phyloP scores from a whole-genome alignment of 2,797 vertebrate genomes.

The Hoplostethus mediterraneus region DNA sequence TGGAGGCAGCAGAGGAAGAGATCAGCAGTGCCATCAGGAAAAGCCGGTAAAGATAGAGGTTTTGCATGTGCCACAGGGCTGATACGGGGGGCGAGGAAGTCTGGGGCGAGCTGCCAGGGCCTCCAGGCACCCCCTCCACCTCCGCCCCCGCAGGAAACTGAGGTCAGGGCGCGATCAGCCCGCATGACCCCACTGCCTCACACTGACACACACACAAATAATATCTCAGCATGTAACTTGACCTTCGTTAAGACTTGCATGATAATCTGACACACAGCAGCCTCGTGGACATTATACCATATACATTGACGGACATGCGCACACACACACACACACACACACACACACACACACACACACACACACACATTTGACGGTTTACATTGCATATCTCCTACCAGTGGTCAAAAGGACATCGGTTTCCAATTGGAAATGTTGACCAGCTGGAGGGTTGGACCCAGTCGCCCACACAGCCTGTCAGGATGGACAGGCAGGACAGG shows the following conservation, averaged over 20 bases:
- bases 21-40: conserved; percentile 23
- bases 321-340: conserved; percentile 22
- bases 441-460: neutral
- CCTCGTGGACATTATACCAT: too few species aligned
- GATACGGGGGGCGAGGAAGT: conserved; percentile 44
- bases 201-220: conserved; percentile 2
- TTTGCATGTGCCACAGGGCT: conserved; percentile 31
- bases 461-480: neutral
- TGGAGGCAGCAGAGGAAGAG: conserved; percentile 38
- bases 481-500: conserved; percentile 8
- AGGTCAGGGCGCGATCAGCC: conserved; percentile 51
- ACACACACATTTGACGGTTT: neutral
- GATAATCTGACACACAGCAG: too few species aligned
- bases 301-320: neutral
- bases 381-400: neutral
- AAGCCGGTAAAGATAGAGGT: conserved; percentile 8
- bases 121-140: neutral
- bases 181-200: conserved; percentile 19
- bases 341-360: conserved; percentile 18
- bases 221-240: conserved; percentile 15
- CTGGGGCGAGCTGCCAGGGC: conserved; percentile 37
- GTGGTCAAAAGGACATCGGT: neutral
- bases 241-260: conserved; percentile 8
- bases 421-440: conserved; percentile 20
- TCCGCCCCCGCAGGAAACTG: conserved; percentile 37